phyloP scores from a whole-genome alignment of 1,140 invertebrate genomes.

The Saccostrea cuccullata region DNA sequence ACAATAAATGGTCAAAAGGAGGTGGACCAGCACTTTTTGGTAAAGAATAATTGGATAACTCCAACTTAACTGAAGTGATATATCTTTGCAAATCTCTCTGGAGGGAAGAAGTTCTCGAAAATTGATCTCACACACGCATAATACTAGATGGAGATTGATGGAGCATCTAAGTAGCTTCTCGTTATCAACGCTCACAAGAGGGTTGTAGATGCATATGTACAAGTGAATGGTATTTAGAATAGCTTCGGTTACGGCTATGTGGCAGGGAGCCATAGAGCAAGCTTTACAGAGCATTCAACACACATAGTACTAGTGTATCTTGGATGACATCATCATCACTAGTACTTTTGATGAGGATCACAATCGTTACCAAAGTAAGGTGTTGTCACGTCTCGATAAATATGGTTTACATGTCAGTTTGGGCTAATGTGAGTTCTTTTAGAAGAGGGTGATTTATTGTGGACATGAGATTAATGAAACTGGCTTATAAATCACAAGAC shows the following conservation, averaged over 20 bases:
- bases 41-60: too few species aligned
- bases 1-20: too few species aligned
- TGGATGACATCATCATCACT: constrained; percentile 27
- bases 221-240: constrained; percentile 76
- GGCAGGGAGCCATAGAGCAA: constrained; percentile 79
- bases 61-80: neutral
- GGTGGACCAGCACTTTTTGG: too few species aligned
- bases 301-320: constrained; percentile 24
- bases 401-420: too few species aligned
- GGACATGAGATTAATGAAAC: too few species aligned
- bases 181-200: constrained; percentile 65
- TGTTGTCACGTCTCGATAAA: too few species aligned
- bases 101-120: constrained; percentile 65
- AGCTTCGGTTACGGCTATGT: constrained; percentile 79
- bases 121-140: constrained; percentile 68
- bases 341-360: neutral
- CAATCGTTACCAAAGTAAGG: too few species aligned
- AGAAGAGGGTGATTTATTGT: too few species aligned
- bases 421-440: too few species aligned
- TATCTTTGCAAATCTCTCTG: constrained; percentile 52
- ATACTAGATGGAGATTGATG: constrained; percentile 62
- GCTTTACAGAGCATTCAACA: constrained; percentile 60
- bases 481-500: neutral
- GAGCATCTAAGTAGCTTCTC: constrained; percentile 58
- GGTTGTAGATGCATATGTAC: constrained; percentile 59